Evolutionary conservation across 2,113 vertebrate species (phyloP), one percentile per base, ranked within the genome.

Genomic region (Numida meleagris): DNA sequence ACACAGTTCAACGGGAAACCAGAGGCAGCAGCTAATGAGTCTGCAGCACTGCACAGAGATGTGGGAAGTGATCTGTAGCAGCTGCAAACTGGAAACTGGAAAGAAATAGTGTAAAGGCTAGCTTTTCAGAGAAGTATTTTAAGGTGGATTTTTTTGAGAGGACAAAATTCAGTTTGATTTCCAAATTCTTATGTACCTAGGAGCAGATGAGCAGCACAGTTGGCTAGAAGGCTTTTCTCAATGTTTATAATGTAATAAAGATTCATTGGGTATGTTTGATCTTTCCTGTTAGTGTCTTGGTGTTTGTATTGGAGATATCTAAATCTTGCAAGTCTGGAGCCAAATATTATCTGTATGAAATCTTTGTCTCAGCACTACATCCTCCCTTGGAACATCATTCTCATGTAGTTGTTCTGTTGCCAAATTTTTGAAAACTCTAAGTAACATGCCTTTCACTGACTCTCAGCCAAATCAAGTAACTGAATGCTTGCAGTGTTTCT

Each of bases 301-400:
- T 94, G 77, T 94, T 96, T 93, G 50, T 63, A 3, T 16, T 85
- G 86, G 38, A 96, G 90, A 96, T 93, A 95, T 66, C 90, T 8
- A 90, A 93, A 90, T 73, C 90, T 94, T 96, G 79, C 45, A 70
- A 72, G 82, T 79, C 70, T 82, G 80, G 67, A 70, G 96, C 94
- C 97, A 98, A 88, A 67, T 78, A 74, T 87, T 92, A 90, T 94
- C 83, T 94, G 89, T 85, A 96, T 95, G 90, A 97, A 97, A 97
- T 95, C 94, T 97, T 97, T 97, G 96, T 97, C 94, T 97, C 80
- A 78, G 89, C 81, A 68, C 84, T 93, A 91, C 70, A 95, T 98
- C 97, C 95, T 95, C 86, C 95, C 95, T 97, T 97, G 96, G 95
- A 96, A 97, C 94, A 97, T 93, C 70, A 68, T 79, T 94, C 95